A percentile compares a stretch with the other conserved stretches of the same genome.
Conservation (phyloP, 2,113 vertebrate genomes). For the Turdus rufiventris region DNA sequence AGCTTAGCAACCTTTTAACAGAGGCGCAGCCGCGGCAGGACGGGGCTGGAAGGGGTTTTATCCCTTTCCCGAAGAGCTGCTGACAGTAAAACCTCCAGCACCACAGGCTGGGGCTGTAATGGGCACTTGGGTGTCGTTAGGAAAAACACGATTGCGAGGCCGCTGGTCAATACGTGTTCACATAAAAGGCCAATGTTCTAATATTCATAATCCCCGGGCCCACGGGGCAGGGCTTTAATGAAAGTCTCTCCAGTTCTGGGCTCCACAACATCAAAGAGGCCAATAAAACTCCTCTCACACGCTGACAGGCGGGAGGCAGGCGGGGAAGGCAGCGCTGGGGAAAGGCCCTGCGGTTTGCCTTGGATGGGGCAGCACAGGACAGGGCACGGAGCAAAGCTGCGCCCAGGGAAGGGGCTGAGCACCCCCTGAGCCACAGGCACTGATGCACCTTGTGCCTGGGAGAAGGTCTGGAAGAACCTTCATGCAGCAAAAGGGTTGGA, state of each 20-base stretch:
- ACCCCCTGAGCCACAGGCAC: not conserved
- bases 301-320: constrained; percentile 37
- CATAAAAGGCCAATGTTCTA: constrained; percentile 63
- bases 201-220: constrained; percentile 50
- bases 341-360: not conserved
- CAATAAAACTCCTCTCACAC: constrained; percentile 33
- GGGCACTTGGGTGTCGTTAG: constrained; percentile 68
- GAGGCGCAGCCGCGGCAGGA: not conserved
- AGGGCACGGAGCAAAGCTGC: not conserved
- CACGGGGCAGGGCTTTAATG: constrained; percentile 55
- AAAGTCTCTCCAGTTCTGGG: constrained; percentile 39
- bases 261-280: constrained; percentile 57
- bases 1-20: constrained; percentile 69
- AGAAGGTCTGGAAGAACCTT: not conserved
- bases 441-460: not conserved
- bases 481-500: not conserved
- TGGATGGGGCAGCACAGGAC: not conserved
- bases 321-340: not conserved
- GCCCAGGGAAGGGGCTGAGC: not conserved
- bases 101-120: constrained; percentile 47
- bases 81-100: constrained; percentile 66
- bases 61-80: constrained; percentile 67
- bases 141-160: constrained; percentile 43
- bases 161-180: constrained; percentile 41
- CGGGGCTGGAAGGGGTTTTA: constrained; percentile 62